Percentiles rank a stretch among this genome's conserved stretches.
Evolutionary conservation across 2,797 vertebrate genomes (phyloP).

Genomic region (Acrocephalus scirpaceus): DNA sequence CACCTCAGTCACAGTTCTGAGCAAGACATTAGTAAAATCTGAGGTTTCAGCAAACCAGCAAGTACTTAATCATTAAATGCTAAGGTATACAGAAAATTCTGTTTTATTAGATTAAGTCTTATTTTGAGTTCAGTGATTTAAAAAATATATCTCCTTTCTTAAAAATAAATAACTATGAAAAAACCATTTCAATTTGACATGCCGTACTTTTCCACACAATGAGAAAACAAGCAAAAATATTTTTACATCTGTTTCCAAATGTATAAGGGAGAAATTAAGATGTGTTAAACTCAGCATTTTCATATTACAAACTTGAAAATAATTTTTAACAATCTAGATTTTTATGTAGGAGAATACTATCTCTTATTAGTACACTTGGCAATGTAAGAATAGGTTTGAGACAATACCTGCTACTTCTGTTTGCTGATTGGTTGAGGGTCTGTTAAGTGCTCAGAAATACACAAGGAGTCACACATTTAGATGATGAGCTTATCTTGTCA

Average conservation of each 20-base stretch:
- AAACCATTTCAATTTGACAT: background rate
- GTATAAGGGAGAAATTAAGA: background rate
- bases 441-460: background rate
- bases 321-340: background rate
- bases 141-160: background rate
- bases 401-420: background rate
- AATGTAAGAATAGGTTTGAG: background rate
- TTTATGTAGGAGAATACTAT: background rate
- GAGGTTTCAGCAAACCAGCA: background rate
- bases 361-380: background rate
- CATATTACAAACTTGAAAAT: background rate
- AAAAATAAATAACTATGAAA: background rate
- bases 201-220: background rate
- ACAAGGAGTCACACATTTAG: background rate
- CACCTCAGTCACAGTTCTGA: background rate
- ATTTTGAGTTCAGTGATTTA: background rate
- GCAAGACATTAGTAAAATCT: background rate
- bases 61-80: background rate
- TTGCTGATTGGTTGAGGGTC: background rate
- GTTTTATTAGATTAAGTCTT: background rate
- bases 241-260: background rate
- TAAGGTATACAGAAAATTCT: background rate
- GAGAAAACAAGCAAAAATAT: background rate
- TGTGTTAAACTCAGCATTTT: background rate
- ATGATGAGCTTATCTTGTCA: background rate